Percentiles rank a stretch among this genome's conserved stretches.
These are phyloP conservation scores for Melanotaenia duboulayi DNA, from an alignment of 2,113 vertebrate genomes.

Conservation along the genomic window DNA sequence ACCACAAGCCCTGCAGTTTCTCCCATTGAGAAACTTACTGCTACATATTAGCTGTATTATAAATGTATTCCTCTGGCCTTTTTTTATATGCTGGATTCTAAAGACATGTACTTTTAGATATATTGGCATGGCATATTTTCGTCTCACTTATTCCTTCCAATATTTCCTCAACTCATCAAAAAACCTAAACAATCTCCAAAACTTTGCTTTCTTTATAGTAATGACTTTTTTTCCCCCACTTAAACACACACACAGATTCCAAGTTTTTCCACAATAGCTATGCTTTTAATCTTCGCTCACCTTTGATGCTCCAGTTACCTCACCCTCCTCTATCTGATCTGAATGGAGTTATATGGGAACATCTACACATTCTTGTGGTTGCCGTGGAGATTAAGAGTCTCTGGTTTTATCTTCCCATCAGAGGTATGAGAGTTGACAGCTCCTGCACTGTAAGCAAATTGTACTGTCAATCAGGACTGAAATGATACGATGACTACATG, in stretches of 20 bases:
- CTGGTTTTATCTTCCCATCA: slow-evolving; percentile 6
- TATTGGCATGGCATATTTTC: not conserved
- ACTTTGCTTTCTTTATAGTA: too few species aligned
- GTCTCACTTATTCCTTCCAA: too few species aligned
- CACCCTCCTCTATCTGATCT: slow-evolving; percentile 23
- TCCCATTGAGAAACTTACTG: too few species aligned
- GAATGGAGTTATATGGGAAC: slow-evolving; percentile 5
- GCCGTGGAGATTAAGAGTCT: not conserved
- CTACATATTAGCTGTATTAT: slow-evolving; percentile 1
- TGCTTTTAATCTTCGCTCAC: slow-evolving; percentile 30
- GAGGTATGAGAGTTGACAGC: not conserved
- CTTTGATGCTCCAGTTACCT: slow-evolving; percentile 44
- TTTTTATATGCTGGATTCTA: not conserved
- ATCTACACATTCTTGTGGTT: slow-evolving; percentile 20
- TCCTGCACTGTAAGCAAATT: not conserved
- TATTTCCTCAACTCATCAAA: not conserved
- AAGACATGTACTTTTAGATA: not conserved
- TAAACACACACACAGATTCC: too few species aligned
- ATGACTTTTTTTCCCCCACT: not conserved
- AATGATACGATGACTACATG: not conserved
- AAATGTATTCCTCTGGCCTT: not conserved
- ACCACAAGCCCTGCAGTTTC: too few species aligned
- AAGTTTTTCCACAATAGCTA: slow-evolving; percentile 24
- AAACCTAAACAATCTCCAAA: not conserved
- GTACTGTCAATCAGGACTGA: not conserved